Evolutionary conservation across 1,140 invertebrate species (phyloP).

Genomic region (Semibalanus balanoides): DNA sequence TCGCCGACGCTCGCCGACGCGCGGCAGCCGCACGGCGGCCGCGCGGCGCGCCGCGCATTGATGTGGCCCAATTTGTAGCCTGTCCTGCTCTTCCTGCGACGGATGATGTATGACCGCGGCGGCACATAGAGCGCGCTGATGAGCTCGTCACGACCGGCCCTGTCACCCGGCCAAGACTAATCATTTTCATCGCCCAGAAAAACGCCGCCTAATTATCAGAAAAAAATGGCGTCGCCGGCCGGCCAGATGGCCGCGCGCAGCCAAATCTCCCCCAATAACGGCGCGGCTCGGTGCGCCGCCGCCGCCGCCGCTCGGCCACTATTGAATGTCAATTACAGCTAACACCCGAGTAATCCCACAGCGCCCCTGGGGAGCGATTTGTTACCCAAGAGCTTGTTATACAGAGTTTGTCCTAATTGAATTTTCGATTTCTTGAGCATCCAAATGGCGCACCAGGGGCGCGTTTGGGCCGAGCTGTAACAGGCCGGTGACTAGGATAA

Average conservation of each 20-base stretch:
- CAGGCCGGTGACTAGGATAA: neutral
- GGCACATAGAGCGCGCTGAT: neutral
- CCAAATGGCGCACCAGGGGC: neutral
- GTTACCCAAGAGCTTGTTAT: neutral
- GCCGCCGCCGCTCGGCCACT: neutral
- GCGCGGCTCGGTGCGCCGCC: too few relatives aligned
- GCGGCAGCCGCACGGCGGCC: too few relatives aligned
- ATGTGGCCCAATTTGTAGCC: neutral
- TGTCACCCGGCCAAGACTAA: constrained; percentile 1
- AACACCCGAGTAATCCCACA: neutral
- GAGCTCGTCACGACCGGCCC: neutral
- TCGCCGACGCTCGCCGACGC: too few relatives aligned
- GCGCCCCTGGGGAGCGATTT: neutral
- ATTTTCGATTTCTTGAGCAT: constrained; percentile 2
- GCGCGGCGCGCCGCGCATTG: neutral
- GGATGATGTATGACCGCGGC: neutral
- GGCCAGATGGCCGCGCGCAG: neutral
- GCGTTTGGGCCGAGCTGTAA: neutral
- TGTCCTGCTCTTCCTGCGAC: neutral
- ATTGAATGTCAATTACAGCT: neutral
- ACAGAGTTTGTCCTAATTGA: constrained; percentile 2
- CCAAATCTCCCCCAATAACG: neutral
- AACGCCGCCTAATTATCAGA: neutral
- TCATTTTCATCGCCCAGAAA: neutral
- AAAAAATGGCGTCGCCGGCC: neutral